Evolutionary conservation across 1,140 invertebrate genomes (phyloP).

Genomic region (Goniozus legneri): DNA sequence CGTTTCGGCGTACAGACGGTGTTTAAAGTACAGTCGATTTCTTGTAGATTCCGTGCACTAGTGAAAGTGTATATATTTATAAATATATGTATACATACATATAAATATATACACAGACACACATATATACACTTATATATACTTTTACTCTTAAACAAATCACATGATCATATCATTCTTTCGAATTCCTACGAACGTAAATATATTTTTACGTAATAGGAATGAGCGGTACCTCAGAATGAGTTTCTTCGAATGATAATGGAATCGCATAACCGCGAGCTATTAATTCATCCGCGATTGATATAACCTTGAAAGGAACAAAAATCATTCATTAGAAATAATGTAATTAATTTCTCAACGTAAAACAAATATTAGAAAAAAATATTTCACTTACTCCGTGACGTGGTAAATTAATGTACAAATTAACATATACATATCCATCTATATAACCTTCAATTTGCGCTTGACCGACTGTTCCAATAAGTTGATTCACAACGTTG

Average conservation of each 20-base stretch:
- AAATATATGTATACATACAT: no score
- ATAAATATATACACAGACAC: no score
- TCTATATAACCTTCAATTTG: conserved; percentile 80
- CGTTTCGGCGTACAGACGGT: no score
- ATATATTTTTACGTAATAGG: conserved; percentile 7
- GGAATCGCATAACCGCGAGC: conserved; percentile 36
- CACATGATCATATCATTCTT: conserved; percentile 6
- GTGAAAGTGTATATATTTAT: no score
- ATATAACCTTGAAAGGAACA: conserved; percentile 38
- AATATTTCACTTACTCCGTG: conserved; percentile 37
- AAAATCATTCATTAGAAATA: conserved; percentile 4
- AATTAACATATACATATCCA: conserved; percentile 32
- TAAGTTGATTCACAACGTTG: conserved; percentile 71
- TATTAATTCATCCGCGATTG: conserved; percentile 46
- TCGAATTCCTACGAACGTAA: conserved; percentile 7
- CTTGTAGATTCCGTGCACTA: no score
- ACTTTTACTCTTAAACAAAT: conserved; percentile 9
- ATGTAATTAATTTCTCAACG: neutral
- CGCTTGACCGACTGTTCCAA: conserved; percentile 77
- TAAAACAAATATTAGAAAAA: neutral
- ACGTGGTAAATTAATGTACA: conserved; percentile 43
- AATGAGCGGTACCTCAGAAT: conserved; percentile 21
- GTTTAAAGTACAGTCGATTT: no score
- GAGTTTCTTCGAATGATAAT: conserved; percentile 29
- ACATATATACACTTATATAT: neutral